Percentiles rank a stretch among this genome's conserved stretches.
Conservation (phyloP, 1,140 invertebrate species). For the Caenorhabditis briggsae region DNA sequence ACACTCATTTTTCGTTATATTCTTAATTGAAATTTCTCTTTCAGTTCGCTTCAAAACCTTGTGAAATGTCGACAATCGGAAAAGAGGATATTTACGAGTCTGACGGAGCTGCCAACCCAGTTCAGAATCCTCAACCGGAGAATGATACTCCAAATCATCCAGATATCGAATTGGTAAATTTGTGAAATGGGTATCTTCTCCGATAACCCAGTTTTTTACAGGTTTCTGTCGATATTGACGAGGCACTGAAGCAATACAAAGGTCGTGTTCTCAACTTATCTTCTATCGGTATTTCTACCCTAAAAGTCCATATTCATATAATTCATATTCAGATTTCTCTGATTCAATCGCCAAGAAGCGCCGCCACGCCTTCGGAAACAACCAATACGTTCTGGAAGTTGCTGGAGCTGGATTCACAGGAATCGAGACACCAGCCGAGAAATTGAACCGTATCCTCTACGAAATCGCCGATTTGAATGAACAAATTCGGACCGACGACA, state of each 20-base stretch:
- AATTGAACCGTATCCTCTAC: slow-evolving; percentile 58
- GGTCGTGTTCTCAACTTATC: slow-evolving; percentile 64
- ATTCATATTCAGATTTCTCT: slow-evolving; percentile 65
- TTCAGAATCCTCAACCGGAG: background rate
- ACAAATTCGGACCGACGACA: slow-evolving; percentile 12
- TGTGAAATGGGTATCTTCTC: background rate
- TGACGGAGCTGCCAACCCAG: background rate
- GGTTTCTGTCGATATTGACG: slow-evolving; percentile 67
- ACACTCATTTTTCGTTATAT: background rate
- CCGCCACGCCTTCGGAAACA: slow-evolving; percentile 63
- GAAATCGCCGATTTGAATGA: slow-evolving; percentile 55
- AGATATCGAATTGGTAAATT: slow-evolving; percentile 58
- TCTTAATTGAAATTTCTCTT: background rate
- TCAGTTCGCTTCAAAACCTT: background rate
- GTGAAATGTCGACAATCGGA: slow-evolving; percentile 29
- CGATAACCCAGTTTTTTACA: background rate
- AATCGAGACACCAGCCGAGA: slow-evolving; percentile 50
- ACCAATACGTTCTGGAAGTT: slow-evolving; percentile 64
- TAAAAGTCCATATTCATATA: background rate
- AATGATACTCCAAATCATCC: slow-evolving; percentile 23
- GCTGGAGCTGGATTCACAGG: slow-evolving; percentile 59
- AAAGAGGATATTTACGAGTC: slow-evolving; percentile 53
- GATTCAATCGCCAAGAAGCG: slow-evolving; percentile 66
- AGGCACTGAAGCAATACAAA: slow-evolving; percentile 64
- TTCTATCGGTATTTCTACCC: slow-evolving; percentile 57